These are phyloP conservation scores for Ondatra zibethicus DNA, from an alignment of 2,113 vertebrate genomes.

Conservation along the genomic window DNA sequence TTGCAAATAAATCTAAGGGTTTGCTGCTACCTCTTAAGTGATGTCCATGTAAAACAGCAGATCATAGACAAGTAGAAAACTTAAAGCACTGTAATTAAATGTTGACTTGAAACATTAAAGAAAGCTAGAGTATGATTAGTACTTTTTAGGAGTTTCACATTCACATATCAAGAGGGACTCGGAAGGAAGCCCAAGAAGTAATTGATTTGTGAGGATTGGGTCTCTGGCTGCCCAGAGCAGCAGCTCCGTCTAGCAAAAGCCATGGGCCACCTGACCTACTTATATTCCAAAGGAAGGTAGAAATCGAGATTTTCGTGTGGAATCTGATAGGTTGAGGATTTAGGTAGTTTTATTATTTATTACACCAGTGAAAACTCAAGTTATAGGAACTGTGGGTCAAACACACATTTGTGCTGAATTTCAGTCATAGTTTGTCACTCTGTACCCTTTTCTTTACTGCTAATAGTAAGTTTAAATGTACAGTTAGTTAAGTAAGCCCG, in stretches of 20 bases:
- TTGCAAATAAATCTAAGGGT: background rate
- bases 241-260: background rate
- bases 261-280: background rate
- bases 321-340: background rate
- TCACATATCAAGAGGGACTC: background rate
- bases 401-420: background rate
- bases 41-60: background rate
- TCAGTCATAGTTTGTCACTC: background rate
- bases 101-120: background rate
- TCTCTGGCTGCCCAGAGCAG: background rate
- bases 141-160: background rate
- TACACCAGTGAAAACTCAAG: background rate
- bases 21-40: background rate
- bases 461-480: background rate
- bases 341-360: background rate
- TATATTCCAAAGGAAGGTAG: background rate
- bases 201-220: background rate
- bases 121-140: background rate
- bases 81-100: background rate
- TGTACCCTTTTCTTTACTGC: background rate
- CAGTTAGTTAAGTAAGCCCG: background rate
- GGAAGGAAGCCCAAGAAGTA: background rate
- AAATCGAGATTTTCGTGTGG: conserved; percentile 13
- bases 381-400: background rate
- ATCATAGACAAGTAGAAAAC: background rate